A percentile compares a stretch with the other conserved stretches of the same genome.
These are phyloP conservation scores for Aratinga solstitialis DNA, from an alignment of 2,797 vertebrate genomes.

Conservation along the genomic window DNA sequence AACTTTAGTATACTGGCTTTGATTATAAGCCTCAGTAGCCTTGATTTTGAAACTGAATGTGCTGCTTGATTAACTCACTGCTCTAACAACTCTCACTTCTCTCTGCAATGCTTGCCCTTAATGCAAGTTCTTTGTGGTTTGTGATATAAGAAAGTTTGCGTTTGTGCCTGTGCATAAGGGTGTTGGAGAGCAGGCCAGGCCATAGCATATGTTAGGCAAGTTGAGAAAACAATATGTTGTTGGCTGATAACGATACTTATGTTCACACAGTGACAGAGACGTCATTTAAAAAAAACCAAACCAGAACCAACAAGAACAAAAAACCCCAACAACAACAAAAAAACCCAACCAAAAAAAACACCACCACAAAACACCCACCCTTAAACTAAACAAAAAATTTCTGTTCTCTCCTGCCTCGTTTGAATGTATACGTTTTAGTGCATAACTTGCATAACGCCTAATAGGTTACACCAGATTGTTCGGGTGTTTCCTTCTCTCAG, in stretches of 20 bases:
- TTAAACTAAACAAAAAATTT: neutral
- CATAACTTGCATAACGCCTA: neutral
- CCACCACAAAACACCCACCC: neutral
- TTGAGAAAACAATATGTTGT: neutral
- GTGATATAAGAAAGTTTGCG: neutral
- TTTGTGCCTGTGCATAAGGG: neutral
- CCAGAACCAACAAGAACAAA: no score
- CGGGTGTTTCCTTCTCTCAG: neutral
- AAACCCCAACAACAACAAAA: no score
- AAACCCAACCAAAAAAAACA: neutral
- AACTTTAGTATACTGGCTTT: conserved; percentile 18
- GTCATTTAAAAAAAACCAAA: neutral
- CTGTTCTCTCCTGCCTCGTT: neutral
- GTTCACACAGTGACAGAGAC: neutral
- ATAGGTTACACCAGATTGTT: neutral
- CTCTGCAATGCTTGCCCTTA: neutral
- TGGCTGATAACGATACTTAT: neutral
- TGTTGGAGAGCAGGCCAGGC: neutral
- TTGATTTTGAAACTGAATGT: conserved; percentile 16
- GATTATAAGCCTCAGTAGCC: neutral
- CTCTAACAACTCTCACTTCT: conserved; percentile 31
- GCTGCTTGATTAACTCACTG: conserved; percentile 43
- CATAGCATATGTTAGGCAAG: neutral
- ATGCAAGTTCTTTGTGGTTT: neutral
- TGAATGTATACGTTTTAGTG: neutral